phyloP scores from a whole-genome alignment of 2,888 invertebrate genomes.

The Alloscopus bannaensis region DNA sequence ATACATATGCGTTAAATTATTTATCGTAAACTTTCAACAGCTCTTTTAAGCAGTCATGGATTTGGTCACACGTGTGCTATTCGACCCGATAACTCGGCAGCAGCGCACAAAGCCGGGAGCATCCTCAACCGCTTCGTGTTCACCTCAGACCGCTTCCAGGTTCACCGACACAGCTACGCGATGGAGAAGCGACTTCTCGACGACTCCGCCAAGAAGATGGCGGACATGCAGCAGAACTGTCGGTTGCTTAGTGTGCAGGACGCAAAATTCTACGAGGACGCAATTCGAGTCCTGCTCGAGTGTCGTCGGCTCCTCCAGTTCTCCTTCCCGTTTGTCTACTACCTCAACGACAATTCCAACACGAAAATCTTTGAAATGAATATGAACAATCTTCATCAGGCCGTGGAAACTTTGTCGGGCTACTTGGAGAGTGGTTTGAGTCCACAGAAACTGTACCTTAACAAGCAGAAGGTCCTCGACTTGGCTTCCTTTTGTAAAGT shows the following conservation, averaged over 20 bases:
- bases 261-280: background rate
- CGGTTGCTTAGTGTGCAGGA: background rate
- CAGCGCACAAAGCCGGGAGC: no score
- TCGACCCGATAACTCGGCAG: no score
- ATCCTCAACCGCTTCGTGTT: no score
- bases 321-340: slow-evolving; percentile 5
- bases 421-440: background rate
- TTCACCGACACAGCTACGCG: background rate
- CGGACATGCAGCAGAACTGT: background rate
- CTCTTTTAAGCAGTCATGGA: no score
- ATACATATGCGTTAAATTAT: no score
- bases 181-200: background rate
- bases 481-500: slow-evolving; percentile 2
- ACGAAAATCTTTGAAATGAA: background rate
- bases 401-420: slow-evolving; percentile 1
- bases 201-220: background rate
- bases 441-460: background rate
- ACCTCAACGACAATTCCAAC: background rate
- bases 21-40: no score
- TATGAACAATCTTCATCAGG: background rate
- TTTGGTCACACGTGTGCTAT: no score
- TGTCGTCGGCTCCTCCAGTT: background rate
- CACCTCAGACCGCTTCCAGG: no score
- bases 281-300: background rate
- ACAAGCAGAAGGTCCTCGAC: background rate